Percentiles rank a stretch among this genome's conserved stretches.
phyloP scores from a whole-genome alignment of 2,797 vertebrate species.

The Tamandua tetradactyla region DNA sequence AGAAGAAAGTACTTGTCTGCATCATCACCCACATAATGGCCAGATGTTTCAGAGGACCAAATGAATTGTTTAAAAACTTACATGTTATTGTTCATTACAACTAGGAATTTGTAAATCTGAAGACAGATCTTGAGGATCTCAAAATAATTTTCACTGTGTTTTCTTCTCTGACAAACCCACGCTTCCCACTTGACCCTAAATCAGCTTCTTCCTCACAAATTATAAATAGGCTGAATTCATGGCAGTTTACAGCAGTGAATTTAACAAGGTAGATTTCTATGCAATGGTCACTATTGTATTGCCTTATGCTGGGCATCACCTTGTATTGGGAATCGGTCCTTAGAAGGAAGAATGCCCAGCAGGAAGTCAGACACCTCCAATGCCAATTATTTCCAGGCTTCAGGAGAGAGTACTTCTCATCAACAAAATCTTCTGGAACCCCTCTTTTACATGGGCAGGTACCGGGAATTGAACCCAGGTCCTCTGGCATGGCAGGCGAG shows the following conservation, averaged over 20 bases:
- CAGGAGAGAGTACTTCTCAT: not conserved
- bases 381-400: not conserved
- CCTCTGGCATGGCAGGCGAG: too few species aligned
- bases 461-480: too few species aligned
- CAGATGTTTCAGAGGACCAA: not conserved
- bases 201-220: not conserved
- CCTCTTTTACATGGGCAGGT: too few species aligned
- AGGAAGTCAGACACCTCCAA: not conserved
- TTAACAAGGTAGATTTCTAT: not conserved
- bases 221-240: not conserved
- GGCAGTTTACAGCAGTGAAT: not conserved
- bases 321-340: not conserved
- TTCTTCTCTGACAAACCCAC: not conserved
- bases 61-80: not conserved
- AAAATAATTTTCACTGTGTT: slow-evolving; percentile 34
- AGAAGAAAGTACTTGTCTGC: not conserved
- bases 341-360: not conserved
- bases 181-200: not conserved
- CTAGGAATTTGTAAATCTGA: not conserved
- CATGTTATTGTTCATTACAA: not conserved
- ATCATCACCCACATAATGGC: not conserved
- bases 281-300: not conserved
- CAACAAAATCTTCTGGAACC: not conserved
- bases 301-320: not conserved
- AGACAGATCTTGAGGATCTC: not conserved